Percentiles rank a stretch among this genome's conserved stretches.
Evolutionary conservation across 2,113 vertebrate genomes (phyloP).

Genomic region (Colinus virginianus): DNA sequence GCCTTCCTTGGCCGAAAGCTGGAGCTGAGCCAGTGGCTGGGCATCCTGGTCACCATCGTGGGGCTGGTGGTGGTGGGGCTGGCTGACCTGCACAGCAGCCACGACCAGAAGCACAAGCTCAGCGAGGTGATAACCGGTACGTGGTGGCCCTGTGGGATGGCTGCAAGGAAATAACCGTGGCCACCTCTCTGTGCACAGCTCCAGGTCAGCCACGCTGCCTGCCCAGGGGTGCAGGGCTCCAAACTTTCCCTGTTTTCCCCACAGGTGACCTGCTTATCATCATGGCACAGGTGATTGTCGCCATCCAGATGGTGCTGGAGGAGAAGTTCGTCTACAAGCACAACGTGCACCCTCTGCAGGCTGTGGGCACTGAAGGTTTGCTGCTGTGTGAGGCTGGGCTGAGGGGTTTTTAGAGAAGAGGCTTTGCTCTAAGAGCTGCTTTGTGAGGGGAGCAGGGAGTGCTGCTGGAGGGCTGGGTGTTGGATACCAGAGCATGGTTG

Average conservation of each 20-base stretch:
- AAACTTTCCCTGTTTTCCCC: too few species aligned
- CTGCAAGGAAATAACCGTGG: accelerated
- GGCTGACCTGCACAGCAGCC: slow-evolving; percentile 83
- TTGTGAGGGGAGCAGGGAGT: neutral
- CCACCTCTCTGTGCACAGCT: accelerated
- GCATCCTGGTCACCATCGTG: slow-evolving; percentile 89
- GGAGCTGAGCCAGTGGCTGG: slow-evolving; percentile 87
- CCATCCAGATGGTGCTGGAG: slow-evolving; percentile 96
- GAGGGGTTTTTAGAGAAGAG: neutral
- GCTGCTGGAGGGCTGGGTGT: neutral
- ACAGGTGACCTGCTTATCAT: slow-evolving; percentile 93
- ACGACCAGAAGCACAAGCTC: slow-evolving; percentile 77
- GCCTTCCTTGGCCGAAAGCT: slow-evolving; percentile 89
- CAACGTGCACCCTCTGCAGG: slow-evolving; percentile 89
- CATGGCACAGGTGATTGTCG: slow-evolving; percentile 90
- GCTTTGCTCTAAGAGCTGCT: too few species aligned
- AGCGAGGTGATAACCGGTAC: slow-evolving; percentile 90
- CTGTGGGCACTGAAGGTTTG: slow-evolving; percentile 92
- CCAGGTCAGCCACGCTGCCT: accelerated
- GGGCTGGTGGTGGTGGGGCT: slow-evolving; percentile 92
- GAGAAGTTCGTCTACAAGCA: slow-evolving; percentile 95
- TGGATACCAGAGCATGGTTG: too few species aligned
- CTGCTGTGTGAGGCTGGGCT: accelerated
- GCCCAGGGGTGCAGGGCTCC: neutral
- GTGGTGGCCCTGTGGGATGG: accelerated